Evolutionary conservation across 2,888 invertebrate genomes (phyloP), one percentile per base, ranked within the genome.

Genomic region (Diploptera punctata): DNA sequence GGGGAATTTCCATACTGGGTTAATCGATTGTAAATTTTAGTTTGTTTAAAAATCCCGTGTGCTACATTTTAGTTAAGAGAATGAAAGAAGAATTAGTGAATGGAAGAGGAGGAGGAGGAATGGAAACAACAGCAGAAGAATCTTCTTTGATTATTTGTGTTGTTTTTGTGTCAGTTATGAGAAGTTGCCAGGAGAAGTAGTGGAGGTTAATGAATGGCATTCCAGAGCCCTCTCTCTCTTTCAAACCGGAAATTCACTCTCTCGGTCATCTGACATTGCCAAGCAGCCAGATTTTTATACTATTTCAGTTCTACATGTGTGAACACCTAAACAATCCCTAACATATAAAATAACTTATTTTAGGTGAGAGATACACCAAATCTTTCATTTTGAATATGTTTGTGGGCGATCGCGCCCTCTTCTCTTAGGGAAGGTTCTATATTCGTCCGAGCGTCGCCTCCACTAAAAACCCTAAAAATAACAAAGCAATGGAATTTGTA

Each of bases 401-500:
- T 21, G 65, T 47, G 65, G 47, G 47, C 65, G 43, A 47, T 26
- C 26, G 2, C 54, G 26, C 31, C 57, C 54, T 13, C 26, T 47
- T 21, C 26, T 26, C 10, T 21, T 13, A 16, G 54, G 54, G 26
- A 26, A 54, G 26, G 54, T 31, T 65, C 74, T 74, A 74, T 72
- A 74, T 72, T 60, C 68, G 74, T 70, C 72, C 52, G 18, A 61
- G 38, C 61, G 67, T 67, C 60, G 24, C 54, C 69, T 67, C 57
- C 24, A 21, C 57, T 31, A 68, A 54, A 67, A 62, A 43, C 62
- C 65, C 70, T 71, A 70, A 72, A 72, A 74, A 74, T 74, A 74
- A 74, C 74, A 74, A 74, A 74, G 74, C 70, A 52, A 31, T 61
- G 72, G 72, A 67, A 74, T 74, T 70, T 70, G 60, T 65, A 62